Percentiles rank a stretch among this genome's conserved stretches.
phyloP scores from a whole-genome alignment of 1,140 invertebrate genomes.

The Physella acuta region DNA sequence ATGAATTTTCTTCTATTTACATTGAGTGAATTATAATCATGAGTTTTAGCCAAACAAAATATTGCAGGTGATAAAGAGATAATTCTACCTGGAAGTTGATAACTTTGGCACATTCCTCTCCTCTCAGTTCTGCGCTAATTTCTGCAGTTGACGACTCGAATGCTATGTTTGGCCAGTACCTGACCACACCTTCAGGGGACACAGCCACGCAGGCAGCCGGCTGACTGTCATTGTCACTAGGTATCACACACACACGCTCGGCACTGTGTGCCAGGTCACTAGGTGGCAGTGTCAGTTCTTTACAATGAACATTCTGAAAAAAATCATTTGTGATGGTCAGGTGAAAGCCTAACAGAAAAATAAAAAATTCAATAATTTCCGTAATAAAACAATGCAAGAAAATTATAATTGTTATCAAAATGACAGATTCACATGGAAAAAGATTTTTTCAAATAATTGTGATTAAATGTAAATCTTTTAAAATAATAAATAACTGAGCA shows the following conservation, averaged over 20 bases:
- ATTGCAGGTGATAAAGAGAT: no score
- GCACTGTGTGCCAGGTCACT: conserved; percentile 90
- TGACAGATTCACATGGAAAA: no score
- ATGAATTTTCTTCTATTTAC: background rate
- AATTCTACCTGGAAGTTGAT: conserved; percentile 44
- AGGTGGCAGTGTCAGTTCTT: conserved; percentile 83
- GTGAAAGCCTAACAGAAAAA: no score
- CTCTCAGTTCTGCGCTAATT: conserved; percentile 78
- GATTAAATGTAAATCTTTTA: no score
- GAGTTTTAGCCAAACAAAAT: background rate
- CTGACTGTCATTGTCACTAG: conserved; percentile 67
- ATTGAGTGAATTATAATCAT: background rate
- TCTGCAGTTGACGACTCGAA: conserved; percentile 86
- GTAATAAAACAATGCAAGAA: no score
- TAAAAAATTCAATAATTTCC: no score
- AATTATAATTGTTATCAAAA: no score
- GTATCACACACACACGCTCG: conserved; percentile 81
- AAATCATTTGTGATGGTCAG: background rate
- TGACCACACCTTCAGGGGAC: conserved; percentile 86
- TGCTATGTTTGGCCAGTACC: conserved; percentile 87
- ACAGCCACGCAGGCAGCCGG: conserved; percentile 81
- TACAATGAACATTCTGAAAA: conserved; percentile 65
- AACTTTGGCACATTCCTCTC: conserved; percentile 69
- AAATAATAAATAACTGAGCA: no score
- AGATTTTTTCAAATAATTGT: no score